Evolutionary conservation across 2,113 vertebrate genomes (phyloP), one percentile per base, ranked within the genome.

Genomic region (Hipposideros armiger): DNA sequence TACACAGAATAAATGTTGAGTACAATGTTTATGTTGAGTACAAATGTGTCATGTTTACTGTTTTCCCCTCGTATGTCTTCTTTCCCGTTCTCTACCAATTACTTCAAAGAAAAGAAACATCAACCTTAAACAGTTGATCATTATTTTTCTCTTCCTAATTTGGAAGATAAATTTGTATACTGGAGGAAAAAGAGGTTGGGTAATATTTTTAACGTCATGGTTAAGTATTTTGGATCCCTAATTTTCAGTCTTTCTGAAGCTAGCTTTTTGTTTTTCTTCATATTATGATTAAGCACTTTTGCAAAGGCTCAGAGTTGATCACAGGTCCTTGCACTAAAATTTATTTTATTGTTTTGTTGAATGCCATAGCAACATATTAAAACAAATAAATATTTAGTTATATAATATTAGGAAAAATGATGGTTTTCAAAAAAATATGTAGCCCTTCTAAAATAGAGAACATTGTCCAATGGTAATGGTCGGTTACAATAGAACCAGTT

Each of bases 281-380:
- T 69, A n/a, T 45, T 69, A 22, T 32, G 67, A 64, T 81, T 87
- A 77, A 82, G 47, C 36, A 36, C 16, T 50, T 96, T 81, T 85
- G 13, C 24, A 78, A 64, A 90, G 5, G 3, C 26, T 85, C 9
- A 89, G 30, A 72, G 30, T 87, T 92, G 45, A 66, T 28, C 69
- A 84, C 1, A 74, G 11, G 28, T 50, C 56, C 22, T 78, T 87
- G 58, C 66, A 50, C 20, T 89, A 72, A 89, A 95, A 80, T 74
- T 82, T 64, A 64, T 93, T 91, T 76, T 60, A 77, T 62, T 80
- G 36, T 95, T 96, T 92, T 78, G 64, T 45, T 62, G 32, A 92
- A 50, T 89, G 19, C 5, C n/a, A 90, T 28, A 92, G 32, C 6
- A 96, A 64, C 16, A 56, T 10, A 58, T 32, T 73, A 40, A 69